Conservation (phyloP, 2,888 invertebrate genomes). For the Heliconius erato region DNA sequence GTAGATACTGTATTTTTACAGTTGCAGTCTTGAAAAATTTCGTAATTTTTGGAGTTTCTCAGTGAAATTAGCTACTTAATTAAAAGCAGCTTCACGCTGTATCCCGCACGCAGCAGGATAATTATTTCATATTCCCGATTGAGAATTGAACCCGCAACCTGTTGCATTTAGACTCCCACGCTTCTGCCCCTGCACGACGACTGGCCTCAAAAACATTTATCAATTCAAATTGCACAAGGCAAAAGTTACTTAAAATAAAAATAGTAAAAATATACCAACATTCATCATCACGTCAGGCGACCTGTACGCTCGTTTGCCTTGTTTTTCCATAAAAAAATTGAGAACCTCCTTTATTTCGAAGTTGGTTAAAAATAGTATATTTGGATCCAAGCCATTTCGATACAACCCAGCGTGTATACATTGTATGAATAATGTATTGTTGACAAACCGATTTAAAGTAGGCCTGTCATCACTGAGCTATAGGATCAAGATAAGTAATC, state of each 20-base stretch:
- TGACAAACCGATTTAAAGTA: constrained; percentile 26
- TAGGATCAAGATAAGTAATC: constrained; percentile 11
- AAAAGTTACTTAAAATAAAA: neutral
- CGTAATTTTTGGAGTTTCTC: neutral
- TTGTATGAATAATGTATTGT: constrained; percentile 22
- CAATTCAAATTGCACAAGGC: neutral
- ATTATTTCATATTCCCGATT: too few species aligned
- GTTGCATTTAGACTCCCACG: too few species aligned
- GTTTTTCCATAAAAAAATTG: too few species aligned
- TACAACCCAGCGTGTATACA: neutral
- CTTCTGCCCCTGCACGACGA: too few species aligned
- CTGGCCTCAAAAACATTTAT: too few species aligned
- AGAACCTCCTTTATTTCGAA: too few species aligned
- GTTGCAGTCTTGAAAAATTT: neutral
- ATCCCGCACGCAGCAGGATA: too few species aligned
- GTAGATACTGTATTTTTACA: constrained; percentile 15
- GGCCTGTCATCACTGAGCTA: constrained; percentile 7
- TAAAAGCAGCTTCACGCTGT: too few species aligned
- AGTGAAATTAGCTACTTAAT: too few species aligned
- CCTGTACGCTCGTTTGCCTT: too few species aligned
- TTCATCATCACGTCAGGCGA: too few species aligned
- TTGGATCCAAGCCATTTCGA: neutral
- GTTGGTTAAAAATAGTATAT: neutral
- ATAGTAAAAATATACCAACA: neutral
- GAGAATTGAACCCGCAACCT: too few species aligned